These are phyloP conservation scores for Elysia chlorotica DNA, from an alignment of 1,140 invertebrate species.

Conservation along the genomic window DNA sequence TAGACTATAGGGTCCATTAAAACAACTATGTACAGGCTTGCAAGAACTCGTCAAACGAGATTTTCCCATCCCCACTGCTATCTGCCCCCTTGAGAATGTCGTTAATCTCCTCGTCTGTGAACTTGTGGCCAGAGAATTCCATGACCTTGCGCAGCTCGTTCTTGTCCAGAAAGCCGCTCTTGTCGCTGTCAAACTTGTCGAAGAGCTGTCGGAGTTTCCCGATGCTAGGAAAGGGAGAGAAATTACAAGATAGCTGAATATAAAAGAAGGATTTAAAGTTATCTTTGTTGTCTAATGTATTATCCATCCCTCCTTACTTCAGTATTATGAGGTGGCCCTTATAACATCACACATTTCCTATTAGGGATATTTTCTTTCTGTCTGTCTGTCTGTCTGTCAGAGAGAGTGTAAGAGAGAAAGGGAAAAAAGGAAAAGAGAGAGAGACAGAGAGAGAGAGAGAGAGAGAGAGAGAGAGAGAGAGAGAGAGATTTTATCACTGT, in stretches of 20 bases:
- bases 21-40: conserved; percentile 9
- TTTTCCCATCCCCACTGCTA: conserved; percentile 74
- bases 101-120: conserved; percentile 87
- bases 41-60: conserved; percentile 17
- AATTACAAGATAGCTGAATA: background rate
- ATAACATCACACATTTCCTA: too few species aligned
- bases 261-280: background rate
- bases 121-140: conserved; percentile 86
- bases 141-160: conserved; percentile 70
- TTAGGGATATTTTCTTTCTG: too few species aligned
- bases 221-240: background rate
- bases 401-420: too few species aligned
- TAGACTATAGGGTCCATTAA: too few species aligned
- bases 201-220: conserved; percentile 65
- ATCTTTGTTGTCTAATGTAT: too few species aligned
- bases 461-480: too few species aligned
- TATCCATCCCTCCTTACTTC: too few species aligned
- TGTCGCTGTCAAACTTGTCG: conserved; percentile 97
- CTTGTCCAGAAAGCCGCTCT: conserved; percentile 75
- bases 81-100: conserved; percentile 92
- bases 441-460: too few species aligned
- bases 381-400: too few species aligned
- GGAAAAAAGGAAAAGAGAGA: too few species aligned
- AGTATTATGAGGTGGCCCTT: too few species aligned
- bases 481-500: too few species aligned